Evolutionary conservation across 1,140 invertebrate species (phyloP), one percentile per base, ranked within the genome.

Genomic region (Drosophila orena): DNA sequence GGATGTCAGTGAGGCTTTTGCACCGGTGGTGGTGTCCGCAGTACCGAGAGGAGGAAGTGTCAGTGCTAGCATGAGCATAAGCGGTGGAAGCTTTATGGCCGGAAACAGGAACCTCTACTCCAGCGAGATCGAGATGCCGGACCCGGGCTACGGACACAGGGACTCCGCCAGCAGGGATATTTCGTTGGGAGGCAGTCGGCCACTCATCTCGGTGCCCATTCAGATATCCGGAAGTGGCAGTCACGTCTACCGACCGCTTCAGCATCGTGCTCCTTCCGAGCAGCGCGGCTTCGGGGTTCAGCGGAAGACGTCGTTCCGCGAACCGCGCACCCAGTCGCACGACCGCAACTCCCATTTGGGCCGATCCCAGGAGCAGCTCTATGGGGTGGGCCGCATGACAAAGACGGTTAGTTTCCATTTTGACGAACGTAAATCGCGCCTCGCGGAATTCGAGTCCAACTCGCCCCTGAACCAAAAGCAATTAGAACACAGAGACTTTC

Each of bases 391-490:
- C 15, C 90, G 89, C 56, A 92, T 92, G 81, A 88, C 86, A 71
- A 92, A 92, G 81, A 92, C 92, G 65, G 91, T 92, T 90, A 92
- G 92, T 90, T 92, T 92, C 61, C 90, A 92, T 88, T 92, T 92
- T 77, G 90, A 81, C 53, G 85, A 91, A 65, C 91, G 83, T 62
- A 81, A 88, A 83, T 91, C 90, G 75, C 91, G 91, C 27, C 84
- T 92, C 47, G 66, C 77, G 54, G 78, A 81, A 38, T 91, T 91
- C 60, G 91, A 91, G 69, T 84, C 71, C 54, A 77, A 80, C 44
- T 62, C 88, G 88, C 88, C 81, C 81, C 69, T 91, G 71, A 79
- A 90, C 58, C 79, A 81, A 75, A 88, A 91, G 64, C 91, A 91
- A 89, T 77, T 58, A 65, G 89, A 91, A 40, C 84, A 92, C 74